phyloP scores from a whole-genome alignment of 2,113 vertebrate genomes.

The Mormoops blainvillei region DNA sequence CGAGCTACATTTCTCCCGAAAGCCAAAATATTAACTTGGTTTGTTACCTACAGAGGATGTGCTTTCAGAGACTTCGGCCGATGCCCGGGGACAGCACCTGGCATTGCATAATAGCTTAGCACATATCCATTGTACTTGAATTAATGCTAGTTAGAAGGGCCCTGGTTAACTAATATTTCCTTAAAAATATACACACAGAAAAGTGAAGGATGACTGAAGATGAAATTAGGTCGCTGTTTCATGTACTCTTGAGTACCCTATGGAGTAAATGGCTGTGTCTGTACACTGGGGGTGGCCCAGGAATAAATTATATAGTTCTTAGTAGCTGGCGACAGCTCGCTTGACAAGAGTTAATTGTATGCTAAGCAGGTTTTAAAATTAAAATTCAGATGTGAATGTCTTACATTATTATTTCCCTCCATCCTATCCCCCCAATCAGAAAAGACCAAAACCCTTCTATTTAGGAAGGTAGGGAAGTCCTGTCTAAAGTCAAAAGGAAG shows the following conservation, averaged over 20 bases:
- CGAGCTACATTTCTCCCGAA: not conserved
- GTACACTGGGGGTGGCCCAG: not conserved
- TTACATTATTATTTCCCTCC: not conserved
- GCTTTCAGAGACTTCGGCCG: not conserved
- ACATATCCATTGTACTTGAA: not conserved
- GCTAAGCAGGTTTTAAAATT: constrained; percentile 40
- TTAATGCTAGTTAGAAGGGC: not conserved
- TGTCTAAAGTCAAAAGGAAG: not conserved
- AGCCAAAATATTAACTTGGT: not conserved
- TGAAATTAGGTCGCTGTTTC: constrained; percentile 19
- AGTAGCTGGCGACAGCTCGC: not conserved
- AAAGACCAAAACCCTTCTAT: not conserved
- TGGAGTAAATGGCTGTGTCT: not conserved
- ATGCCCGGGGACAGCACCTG: not conserved
- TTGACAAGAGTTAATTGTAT: constrained; percentile 18
- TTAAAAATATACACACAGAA: constrained; percentile 7
- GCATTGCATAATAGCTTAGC: not conserved
- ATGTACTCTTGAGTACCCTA: not conserved
- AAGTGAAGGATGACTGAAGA: not conserved
- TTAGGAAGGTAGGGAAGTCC: not conserved
- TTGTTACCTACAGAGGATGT: not conserved
- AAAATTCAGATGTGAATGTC: constrained; percentile 28
- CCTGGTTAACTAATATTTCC: not conserved
- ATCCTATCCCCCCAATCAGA: not conserved
- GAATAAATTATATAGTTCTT: constrained; percentile 11